Conservation (phyloP, 2,797 vertebrate genomes). For the Coregonus sp. region DNA sequence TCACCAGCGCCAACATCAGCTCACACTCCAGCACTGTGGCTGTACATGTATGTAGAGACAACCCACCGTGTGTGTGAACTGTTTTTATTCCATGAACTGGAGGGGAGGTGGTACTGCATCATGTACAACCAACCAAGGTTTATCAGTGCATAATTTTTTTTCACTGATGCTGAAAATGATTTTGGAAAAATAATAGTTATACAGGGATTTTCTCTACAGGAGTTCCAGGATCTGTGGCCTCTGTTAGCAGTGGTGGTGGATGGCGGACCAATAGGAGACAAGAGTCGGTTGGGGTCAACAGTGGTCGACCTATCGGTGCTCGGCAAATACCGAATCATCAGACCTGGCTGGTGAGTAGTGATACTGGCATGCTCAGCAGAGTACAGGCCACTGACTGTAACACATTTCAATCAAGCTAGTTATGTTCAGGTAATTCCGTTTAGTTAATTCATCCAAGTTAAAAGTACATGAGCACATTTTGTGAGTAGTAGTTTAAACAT, state of each 20-base stretch:
- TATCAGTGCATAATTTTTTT: neutral
- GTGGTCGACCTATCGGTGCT: slow-evolving; percentile 87
- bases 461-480: no score
- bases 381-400: no score
- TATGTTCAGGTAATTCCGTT: no score
- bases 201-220: slow-evolving; percentile 65
- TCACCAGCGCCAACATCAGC: slow-evolving; percentile 95
- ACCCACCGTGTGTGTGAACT: neutral
- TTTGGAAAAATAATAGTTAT: neutral
- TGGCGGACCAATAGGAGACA: slow-evolving; percentile 84
- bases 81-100: neutral
- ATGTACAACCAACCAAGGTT: slow-evolving; percentile 1
- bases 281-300: slow-evolving; percentile 90
- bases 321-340: slow-evolving; percentile 85
- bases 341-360: slow-evolving; percentile 87
- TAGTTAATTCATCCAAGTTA: no score
- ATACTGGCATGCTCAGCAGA: no score
- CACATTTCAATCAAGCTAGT: no score
- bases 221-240: slow-evolving; percentile 93
- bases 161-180: neutral
- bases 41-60: slow-evolving; percentile 75
- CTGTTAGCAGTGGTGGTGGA: slow-evolving; percentile 87
- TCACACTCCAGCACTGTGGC: slow-evolving; percentile 84
- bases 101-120: neutral
- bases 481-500: neutral